Conservation (phyloP, 1,140 invertebrate genomes). For the Drosophila arawakana region DNA sequence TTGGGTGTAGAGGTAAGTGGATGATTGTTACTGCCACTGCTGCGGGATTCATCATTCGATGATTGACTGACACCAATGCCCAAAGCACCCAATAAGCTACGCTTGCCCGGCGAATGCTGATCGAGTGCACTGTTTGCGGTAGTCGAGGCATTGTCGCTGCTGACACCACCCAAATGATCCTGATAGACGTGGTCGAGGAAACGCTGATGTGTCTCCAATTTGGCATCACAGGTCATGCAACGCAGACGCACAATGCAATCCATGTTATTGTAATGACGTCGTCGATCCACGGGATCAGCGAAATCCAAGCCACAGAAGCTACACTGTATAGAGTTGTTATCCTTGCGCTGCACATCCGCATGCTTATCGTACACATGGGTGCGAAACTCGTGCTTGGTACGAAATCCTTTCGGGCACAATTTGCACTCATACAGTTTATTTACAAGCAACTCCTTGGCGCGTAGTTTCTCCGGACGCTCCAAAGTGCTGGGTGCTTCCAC, state of each 20-base stretch:
- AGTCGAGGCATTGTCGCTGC: constrained; percentile 68
- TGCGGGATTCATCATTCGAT: constrained; percentile 76
- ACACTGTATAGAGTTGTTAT: constrained; percentile 73
- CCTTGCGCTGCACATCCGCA: constrained; percentile 80
- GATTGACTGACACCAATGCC: constrained; percentile 61
- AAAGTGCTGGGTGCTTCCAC: constrained; percentile 17
- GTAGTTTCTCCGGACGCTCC: constrained; percentile 69
- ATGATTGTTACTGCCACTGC: constrained; percentile 48
- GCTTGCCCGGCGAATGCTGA: constrained; percentile 67
- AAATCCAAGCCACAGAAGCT: constrained; percentile 81
- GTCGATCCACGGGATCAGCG: constrained; percentile 77
- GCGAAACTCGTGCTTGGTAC: constrained; percentile 83
- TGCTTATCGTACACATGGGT: constrained; percentile 83
- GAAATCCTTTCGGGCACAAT: constrained; percentile 79
- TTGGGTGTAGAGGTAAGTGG: constrained; percentile 45
- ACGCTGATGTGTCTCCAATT: constrained; percentile 79
- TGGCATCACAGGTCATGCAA: constrained; percentile 83
- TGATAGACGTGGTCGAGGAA: constrained; percentile 84
- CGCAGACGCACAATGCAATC: constrained; percentile 81
- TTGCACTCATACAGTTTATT: constrained; percentile 84
- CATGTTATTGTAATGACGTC: constrained; percentile 84
- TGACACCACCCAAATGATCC: constrained; percentile 74
- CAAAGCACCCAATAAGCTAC: constrained; percentile 57
- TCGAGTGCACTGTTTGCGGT: constrained; percentile 58
- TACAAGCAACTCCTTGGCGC: constrained; percentile 79